Evolutionary conservation across 2,797 vertebrate species (phyloP), one percentile per base, ranked within the genome.

Genomic region (Enteromius treurensis): DNA sequence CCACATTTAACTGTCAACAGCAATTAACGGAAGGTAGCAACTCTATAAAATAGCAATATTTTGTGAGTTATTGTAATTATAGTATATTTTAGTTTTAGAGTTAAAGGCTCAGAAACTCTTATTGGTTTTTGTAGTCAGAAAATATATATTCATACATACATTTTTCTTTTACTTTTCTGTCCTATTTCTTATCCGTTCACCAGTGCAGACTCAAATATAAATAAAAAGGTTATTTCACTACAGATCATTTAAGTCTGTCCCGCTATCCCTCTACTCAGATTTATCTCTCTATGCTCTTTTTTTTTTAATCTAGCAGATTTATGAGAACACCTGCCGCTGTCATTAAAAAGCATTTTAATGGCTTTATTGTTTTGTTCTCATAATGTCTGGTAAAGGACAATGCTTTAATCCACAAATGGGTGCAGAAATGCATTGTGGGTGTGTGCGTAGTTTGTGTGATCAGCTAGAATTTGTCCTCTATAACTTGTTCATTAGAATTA

Each of bases 301-400:
- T 55, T 26, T n/a, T 17, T 47, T 49, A 13, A 1, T 29, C 34
- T 14, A 14, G 34, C 5, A 45, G 47, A 47, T 62, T 64, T 47
- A 69, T 29, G 51, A 69, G 67, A 62, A 78, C 77, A 78, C 53
- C 51, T 84, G 64, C 21, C 1, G 4, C 67, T 71, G 76, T 84
- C 68, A 79, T 74, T 73, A 34, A 60, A 80, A 60, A 42, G 6
- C 53, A 5, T 71, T 80, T 80, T 47, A 62, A 60, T 60, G 51
- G 26, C 34, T 80, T 71, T 47, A 29, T 80, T 70, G 53, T 69
- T 80, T 42, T n/a, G 49, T 45, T 69, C 49, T 53, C 60, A 51
- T 40, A 68, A 68, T 40, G 21, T 40, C 51, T 29, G 17, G 51
- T 58, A 70, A 53, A 80, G 67, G 67, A 45, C 51, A 80, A 23